These are phyloP conservation scores for Drosophila picticornis DNA, from an alignment of 2,888 invertebrate genomes.

Conservation along the genomic window DNA sequence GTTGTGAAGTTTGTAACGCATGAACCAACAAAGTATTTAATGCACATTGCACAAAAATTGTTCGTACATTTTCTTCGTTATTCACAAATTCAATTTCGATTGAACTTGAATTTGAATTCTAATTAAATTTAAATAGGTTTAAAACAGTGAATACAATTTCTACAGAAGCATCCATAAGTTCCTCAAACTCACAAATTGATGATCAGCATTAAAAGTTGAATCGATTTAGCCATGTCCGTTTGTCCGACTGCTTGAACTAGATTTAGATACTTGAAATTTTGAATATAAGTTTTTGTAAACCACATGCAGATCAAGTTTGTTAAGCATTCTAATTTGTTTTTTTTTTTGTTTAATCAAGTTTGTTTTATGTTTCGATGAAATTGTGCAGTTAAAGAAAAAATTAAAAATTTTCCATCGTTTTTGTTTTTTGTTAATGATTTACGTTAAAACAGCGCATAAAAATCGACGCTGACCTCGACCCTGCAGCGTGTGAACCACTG, in stretches of 20 bases:
- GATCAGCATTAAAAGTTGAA: not conserved
- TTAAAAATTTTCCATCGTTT: constrained; percentile 5
- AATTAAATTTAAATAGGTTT: not conserved
- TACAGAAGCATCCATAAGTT: not conserved
- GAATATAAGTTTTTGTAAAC: not conserved
- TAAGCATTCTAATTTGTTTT: not conserved
- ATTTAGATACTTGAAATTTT: not conserved
- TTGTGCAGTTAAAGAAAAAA: not conserved
- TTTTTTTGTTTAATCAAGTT: not conserved
- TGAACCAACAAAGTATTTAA: not conserved
- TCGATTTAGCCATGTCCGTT: not conserved
- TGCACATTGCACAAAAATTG: too few species aligned
- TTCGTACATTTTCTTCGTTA: not conserved
- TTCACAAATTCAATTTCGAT: not conserved
- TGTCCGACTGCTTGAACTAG: not conserved
- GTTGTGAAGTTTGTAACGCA: not conserved
- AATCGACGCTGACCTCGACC: constrained; percentile 61
- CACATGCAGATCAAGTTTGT: not conserved
- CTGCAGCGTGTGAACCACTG: constrained; percentile 62
- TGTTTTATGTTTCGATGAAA: not conserved
- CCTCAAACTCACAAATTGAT: not conserved
- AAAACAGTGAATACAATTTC: not conserved
- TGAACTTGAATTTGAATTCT: too few species aligned
- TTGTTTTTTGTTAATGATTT: not conserved
- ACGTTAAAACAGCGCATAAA: not conserved